phyloP scores from a whole-genome alignment of 2,113 vertebrate species.

The Fregata magnificens region DNA sequence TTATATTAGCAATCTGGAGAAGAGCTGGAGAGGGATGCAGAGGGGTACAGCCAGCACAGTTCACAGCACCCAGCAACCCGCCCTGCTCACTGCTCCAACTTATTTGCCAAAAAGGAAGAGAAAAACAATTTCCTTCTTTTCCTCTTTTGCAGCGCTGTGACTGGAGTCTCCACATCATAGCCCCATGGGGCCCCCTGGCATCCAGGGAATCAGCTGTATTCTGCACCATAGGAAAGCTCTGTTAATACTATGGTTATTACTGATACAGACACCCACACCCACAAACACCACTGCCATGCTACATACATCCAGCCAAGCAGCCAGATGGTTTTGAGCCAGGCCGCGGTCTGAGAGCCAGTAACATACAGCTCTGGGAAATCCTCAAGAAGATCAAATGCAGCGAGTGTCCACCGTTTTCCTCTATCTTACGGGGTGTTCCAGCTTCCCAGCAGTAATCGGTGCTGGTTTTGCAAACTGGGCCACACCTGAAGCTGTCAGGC shows the following conservation, averaged over 20 bases:
- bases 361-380: neutral
- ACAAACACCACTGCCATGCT: neutral
- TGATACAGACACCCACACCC: neutral
- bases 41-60: neutral
- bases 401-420: fast-evolving
- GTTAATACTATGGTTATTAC: neutral
- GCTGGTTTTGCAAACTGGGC: neutral
- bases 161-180: neutral
- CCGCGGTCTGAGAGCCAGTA: neutral
- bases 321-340: neutral
- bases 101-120: neutral
- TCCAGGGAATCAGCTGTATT: neutral
- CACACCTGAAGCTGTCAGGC: neutral
- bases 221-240: neutral
- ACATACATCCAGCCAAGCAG: neutral
- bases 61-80: constrained; percentile 21
- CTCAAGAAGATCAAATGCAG: neutral
- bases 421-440: neutral
- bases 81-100: neutral
- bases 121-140: neutral
- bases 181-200: neutral
- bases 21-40: neutral
- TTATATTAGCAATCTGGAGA: neutral
- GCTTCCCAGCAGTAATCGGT: neutral
- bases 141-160: neutral